These are phyloP conservation scores for Drosophila aff. DNA, from an alignment of 1,140 invertebrate genomes.

Conservation along the genomic window DNA sequence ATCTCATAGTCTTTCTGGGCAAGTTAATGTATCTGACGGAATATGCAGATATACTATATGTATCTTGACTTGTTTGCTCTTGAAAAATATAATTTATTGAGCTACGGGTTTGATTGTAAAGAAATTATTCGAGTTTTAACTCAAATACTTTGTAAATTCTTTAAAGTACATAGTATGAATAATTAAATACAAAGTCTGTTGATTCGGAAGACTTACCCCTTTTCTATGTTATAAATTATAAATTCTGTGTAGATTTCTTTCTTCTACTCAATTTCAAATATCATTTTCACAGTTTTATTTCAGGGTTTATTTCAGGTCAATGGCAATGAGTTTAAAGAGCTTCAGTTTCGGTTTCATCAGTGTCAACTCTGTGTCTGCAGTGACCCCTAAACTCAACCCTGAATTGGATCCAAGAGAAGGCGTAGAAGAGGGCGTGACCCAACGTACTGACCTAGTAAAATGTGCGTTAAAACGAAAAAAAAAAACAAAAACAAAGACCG, in stretches of 20 bases:
- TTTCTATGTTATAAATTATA: too few relatives aligned
- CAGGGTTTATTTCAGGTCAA: conserved; percentile 15
- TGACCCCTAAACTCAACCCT: conserved; percentile 10
- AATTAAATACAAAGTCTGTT: background rate
- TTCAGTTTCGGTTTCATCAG: conserved; percentile 10
- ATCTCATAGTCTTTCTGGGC: background rate
- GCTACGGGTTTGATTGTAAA: background rate
- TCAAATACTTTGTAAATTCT: background rate
- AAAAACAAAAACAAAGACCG: background rate
- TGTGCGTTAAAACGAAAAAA: conserved; percentile 44
- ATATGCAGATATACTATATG: background rate
- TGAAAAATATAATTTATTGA: background rate
- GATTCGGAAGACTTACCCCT: background rate
- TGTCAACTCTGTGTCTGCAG: background rate
- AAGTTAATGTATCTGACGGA: conserved; percentile 3
- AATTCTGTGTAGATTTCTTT: background rate
- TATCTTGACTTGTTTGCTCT: background rate
- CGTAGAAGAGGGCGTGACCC: conserved; percentile 17
- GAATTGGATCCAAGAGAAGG: background rate
- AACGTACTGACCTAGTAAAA: conserved; percentile 50
- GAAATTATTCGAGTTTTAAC: too few relatives aligned
- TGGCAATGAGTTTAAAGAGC: conserved; percentile 2
- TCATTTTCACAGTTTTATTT: background rate
- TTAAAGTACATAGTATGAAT: background rate
- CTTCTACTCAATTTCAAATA: background rate